These are phyloP conservation scores for Lepidocolaptes lacrymiger DNA, from an alignment of 2,797 vertebrate species.

Conservation along the genomic window DNA sequence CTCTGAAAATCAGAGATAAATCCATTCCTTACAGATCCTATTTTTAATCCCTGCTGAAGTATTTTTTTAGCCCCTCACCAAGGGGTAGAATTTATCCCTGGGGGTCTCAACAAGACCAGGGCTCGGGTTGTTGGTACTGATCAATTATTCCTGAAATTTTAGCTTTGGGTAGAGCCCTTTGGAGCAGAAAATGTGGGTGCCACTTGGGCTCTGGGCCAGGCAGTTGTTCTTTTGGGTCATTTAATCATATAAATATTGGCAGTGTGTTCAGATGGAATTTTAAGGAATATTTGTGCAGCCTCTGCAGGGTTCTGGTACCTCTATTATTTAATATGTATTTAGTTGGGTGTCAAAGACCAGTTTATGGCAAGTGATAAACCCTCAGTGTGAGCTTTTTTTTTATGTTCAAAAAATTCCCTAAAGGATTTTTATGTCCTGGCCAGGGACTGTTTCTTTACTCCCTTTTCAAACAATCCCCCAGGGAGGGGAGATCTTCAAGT, in stretches of 20 bases:
- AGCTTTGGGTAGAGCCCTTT: background rate
- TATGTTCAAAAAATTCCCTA: background rate
- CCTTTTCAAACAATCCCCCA: background rate
- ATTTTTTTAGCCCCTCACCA: background rate
- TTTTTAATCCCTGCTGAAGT: slow-evolving; percentile 6
- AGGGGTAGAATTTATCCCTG: background rate
- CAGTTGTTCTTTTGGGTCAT: background rate
- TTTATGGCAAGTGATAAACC: background rate
- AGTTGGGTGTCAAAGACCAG: background rate
- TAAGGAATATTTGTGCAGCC: rapidly evolving
- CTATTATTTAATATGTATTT: background rate
- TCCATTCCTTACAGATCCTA: background rate
- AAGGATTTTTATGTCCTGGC: background rate
- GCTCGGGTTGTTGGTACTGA: background rate
- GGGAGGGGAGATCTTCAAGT: background rate
- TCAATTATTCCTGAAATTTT: background rate
- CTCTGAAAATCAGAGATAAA: slow-evolving; percentile 1
- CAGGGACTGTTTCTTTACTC: background rate
- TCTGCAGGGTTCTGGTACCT: rapidly evolving
- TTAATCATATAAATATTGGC: rapidly evolving
- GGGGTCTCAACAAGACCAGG: background rate
- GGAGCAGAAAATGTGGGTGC: background rate
- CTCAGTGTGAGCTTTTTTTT: background rate
- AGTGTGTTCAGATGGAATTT: rapidly evolving
- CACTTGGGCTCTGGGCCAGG: background rate